Base-by-base conservation (phyloP, 2,113 vertebrate genomes). In the Oncorhynchus gorbuscha region DNA sequence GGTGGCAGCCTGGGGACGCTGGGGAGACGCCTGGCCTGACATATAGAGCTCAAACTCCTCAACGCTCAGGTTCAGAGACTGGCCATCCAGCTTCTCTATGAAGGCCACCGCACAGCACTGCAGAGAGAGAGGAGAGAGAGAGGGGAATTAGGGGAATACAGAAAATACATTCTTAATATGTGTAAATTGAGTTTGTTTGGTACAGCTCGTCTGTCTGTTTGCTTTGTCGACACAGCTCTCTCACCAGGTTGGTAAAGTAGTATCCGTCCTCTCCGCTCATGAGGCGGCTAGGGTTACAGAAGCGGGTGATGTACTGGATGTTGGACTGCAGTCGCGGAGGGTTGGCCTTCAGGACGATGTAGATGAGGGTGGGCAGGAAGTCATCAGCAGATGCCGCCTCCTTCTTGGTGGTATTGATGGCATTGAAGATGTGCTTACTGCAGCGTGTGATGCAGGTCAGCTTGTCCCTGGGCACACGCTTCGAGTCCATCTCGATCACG, bases 191-290 rank as follows among this genome's bases (percentile, higher is more conserved):
- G 67, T 70, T 55, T 55, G 20, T 61, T 62, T 30, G 45, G 32
- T 39, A 62, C 59, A 62, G 13, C 55, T 58, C 9, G 39, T 20
- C 55, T 58, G 35, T 35, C 35, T 35, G 55, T 58, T 7, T 58
- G 7, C 39, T 45, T 11, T 45, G 39, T 7, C 24, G 1, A 39
- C 28, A 32, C 5, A 55, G 26, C 1, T 6, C 71, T 2, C 94
- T 90, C 77, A 99, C 98, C 94, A 99, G 93, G 72, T 99, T 99
- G 66, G 97, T 99, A 87, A 99, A 99, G 86, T 99, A 99, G 89
- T 99, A 99, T 3, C 98, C 98, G 0, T 99, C 98, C 85, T 99
- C 97, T 2, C 97, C 97, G 0, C 95, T 96, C 97, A 99, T 99
- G 9, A 99, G 86, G 22, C 97, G 92, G 92, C 95, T 96, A 24